phyloP scores from a whole-genome alignment of 2,888 invertebrate species.

The Sphaerophoria taeniata region DNA sequence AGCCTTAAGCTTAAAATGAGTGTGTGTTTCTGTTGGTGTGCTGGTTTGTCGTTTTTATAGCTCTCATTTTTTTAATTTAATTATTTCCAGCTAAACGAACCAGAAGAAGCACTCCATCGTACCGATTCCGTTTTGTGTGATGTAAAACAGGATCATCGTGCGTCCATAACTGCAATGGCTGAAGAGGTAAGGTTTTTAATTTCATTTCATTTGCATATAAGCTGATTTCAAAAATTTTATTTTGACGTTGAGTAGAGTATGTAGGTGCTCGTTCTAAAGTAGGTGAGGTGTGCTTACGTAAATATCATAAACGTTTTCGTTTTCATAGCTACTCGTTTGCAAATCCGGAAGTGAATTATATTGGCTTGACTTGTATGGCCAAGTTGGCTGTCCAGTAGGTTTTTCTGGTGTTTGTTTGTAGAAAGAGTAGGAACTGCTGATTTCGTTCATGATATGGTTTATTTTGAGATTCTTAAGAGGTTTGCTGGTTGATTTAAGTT shows the following conservation, averaged over 20 bases:
- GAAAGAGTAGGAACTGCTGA: not conserved
- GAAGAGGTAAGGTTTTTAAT: constrained; percentile 79
- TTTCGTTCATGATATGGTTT: not conserved
- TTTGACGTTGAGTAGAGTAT: constrained; percentile 33
- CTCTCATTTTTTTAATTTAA: constrained; percentile 57
- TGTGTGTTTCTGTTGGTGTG: constrained; percentile 5
- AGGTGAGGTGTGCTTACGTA: not conserved
- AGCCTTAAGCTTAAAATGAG: not conserved
- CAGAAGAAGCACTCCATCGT: constrained; percentile 80
- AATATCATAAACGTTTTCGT: not conserved
- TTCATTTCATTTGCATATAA: constrained; percentile 27
- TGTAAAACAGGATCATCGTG: constrained; percentile 79
- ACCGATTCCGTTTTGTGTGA: constrained; percentile 80
- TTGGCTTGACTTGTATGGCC: constrained; percentile 24
- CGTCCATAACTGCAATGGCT: constrained; percentile 80
- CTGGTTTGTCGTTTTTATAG: constrained; percentile 9
- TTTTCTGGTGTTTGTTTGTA: not conserved
- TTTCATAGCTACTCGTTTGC: not conserved
- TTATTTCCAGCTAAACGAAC: constrained; percentile 80
- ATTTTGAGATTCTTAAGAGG: not conserved
- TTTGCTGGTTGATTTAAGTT: not conserved
- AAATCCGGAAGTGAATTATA: constrained; percentile 24
- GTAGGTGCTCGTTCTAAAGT: not conserved
- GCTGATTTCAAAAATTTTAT: constrained; percentile 29
- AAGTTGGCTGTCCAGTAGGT: constrained; percentile 5